Base-by-base conservation (phyloP, 2,113 vertebrate genomes). In the Mungos mungo region DNA sequence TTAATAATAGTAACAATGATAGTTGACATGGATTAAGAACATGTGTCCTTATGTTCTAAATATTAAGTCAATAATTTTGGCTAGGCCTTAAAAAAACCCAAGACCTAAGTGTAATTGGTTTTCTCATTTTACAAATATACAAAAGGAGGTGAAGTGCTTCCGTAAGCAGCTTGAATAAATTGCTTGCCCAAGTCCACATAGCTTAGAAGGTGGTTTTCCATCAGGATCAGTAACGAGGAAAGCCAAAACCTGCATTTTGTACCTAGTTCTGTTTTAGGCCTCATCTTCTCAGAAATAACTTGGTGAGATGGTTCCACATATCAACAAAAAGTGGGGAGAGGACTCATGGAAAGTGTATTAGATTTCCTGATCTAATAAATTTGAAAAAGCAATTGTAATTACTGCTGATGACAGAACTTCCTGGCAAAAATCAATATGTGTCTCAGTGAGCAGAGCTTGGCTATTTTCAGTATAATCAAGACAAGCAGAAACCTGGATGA, bases 331-430 rank as follows among this genome's bases (percentile, higher is more conserved):
- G n/a, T 25, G 5, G 35, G n/a, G 63, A 76, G 47, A 96, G 41
- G 68, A 83, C 38, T 97, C 95, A 93, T 97, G 85, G 95, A 97
- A 96, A 98, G 97, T 97, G 72, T 95, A 97, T 98, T 85, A 92
- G 90, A 93, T 97, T 97, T 96, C 96, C 95, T 98, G 94, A 86
- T 94, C 81, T 97, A 96, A 98, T 97, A 97, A 97, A 97, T 98
- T 97, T 91, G 92, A 96, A 93, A 74, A 88, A 96, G 76, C 97
- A 92, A 79, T 96, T 97, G 94, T 86, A 97, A 98, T 97, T 93
- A 91, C 96, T 83, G 60, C 54, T 21, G 68, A 96, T 88, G 96
- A 96, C 94, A 97, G 95, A 94, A 86, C 91, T 97, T 97, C 96
- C 96, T 94, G 96, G 60, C 27, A 45, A 95, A 97, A 98, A 97